Evolutionary conservation across 2,888 invertebrate genomes (phyloP).

Genomic region (Oscheius sp.): DNA sequence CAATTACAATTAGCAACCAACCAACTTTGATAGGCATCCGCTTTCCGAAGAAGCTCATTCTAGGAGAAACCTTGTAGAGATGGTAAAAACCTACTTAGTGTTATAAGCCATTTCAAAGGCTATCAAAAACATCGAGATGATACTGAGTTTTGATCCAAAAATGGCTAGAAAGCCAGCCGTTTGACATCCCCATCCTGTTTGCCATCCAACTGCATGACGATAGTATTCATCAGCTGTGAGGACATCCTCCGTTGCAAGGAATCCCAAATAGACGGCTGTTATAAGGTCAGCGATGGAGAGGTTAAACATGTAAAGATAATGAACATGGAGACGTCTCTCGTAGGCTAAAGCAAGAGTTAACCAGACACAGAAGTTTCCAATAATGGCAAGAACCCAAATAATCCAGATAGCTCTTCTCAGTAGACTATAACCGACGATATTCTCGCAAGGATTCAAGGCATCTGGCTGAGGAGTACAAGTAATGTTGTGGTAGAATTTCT

Average conservation of each 20-base stretch:
- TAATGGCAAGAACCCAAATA: constrained; percentile 90
- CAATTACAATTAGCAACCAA: constrained; percentile 71
- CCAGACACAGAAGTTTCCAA: constrained; percentile 79
- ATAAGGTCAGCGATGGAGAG: constrained; percentile 95
- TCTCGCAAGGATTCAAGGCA: constrained; percentile 87
- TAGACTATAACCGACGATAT: constrained; percentile 80
- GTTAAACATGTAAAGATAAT: constrained; percentile 93
- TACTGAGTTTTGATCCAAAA: constrained; percentile 88
- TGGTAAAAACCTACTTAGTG: constrained; percentile 43
- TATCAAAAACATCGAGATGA: constrained; percentile 93
- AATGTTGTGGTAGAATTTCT: constrained; percentile 56
- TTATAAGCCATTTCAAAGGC: constrained; percentile 69
- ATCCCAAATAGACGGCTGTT: constrained; percentile 90
- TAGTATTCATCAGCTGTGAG: constrained; percentile 94
- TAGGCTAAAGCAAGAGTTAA: constrained; percentile 76
- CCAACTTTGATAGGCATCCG: constrained; percentile 75
- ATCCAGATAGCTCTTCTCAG: constrained; percentile 84
- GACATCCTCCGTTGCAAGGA: constrained; percentile 93
- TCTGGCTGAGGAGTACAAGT: constrained; percentile 78
- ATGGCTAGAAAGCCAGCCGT: constrained; percentile 92
- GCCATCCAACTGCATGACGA: constrained; percentile 95
- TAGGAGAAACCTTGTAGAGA: constrained; percentile 17
- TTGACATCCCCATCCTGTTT: constrained; percentile 86
- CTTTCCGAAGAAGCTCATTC: constrained; percentile 86
- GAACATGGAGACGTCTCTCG: constrained; percentile 82